Base-by-base conservation (phyloP, 2,888 invertebrate genomes). In the Apotomis betuletana region DNA sequence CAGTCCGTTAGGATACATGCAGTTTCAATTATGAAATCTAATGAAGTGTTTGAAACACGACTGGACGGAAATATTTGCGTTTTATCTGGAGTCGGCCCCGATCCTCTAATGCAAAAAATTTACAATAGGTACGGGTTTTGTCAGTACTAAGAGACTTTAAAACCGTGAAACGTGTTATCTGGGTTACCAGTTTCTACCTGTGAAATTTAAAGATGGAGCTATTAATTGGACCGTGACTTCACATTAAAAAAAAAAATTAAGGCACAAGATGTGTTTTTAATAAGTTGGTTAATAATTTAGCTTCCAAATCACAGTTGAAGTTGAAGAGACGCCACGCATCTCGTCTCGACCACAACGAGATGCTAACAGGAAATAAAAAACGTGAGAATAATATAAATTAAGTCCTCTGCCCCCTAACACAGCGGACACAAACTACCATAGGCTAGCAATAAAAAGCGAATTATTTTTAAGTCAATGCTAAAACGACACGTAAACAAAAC, bases 361-460 rank as follows among this genome's bases (percentile, higher is more conserved):
- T 83, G 81, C 85, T 81, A 88, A 86, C 86, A 90, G 91, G 91
- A 92, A 90, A 91, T 88, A 88, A 89, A 87, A 89, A 86, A 87
- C 90, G 91, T 91, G 92, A 91, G 91, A 91, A 90, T 90, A 88
- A 89, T 91, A 91, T 89, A 91, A 90, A 91, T 89, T 90, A 87
- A 87, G 83, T 82, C 81, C 79, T 75, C 76, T 74, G 59, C 74
- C 71, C 64, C 64, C 74, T 71, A 36, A 38, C 3, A 3, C 61
- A 71, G 67, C 4, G 62, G 13, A 46, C 3, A 13, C 38, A 12
- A 38, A 12, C 38, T 38, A 72, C 72, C 63, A 67, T 63, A 72
- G 67, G 67, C 57, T 5, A 54, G 13, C 15, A 9, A 6, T 41
- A 41, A 41, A 41, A 41, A 41, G 41, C 0, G 5, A 41, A 6